A percentile compares a stretch with the other conserved stretches of the same genome.
Evolutionary conservation across 2,797 vertebrate genomes (phyloP).

Genomic region (Coregonus sp.): DNA sequence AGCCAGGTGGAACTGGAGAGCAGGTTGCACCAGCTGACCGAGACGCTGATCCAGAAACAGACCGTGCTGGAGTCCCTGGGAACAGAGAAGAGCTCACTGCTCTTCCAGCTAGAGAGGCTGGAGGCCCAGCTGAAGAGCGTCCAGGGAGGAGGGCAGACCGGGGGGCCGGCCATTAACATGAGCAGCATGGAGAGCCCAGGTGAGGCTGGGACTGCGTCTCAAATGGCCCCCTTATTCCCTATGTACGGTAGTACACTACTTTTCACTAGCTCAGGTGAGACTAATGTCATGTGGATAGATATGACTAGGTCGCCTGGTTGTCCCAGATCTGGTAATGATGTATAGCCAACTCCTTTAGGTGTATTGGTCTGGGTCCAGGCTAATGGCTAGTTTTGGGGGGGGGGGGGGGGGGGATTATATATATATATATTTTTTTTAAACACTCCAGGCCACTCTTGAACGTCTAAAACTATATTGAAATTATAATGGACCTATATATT

Average conservation of each 20-base stretch:
- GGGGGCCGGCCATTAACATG: conserved; percentile 88
- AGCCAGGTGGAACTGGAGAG: conserved; percentile 93
- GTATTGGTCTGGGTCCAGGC: no score
- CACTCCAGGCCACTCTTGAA: no score
- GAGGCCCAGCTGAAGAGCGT: conserved; percentile 88
- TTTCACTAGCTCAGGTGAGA: background rate
- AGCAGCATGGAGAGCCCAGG: conserved; percentile 82
- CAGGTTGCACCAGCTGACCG: conserved; percentile 94
- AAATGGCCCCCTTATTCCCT: background rate
- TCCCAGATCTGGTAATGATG: no score
- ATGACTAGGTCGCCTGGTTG: no score
- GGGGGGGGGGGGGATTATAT: no score
- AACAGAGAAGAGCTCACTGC: conserved; percentile 94
- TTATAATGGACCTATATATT: no score
- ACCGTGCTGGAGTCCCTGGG: conserved; percentile 96
- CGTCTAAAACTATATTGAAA: no score
- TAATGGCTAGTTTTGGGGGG: no score
- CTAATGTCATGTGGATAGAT: no score
- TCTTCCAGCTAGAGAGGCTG: conserved; percentile 92
- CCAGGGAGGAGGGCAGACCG: conserved; percentile 78
- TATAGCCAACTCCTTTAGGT: no score
- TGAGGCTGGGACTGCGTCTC: conserved; percentile 32
- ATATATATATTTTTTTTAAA: no score
- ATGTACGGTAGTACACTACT: background rate
- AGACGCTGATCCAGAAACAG: conserved; percentile 98